Percentiles rank a stretch among this genome's conserved stretches.
Conservation (phyloP, 1,140 invertebrate species). For the Calycopis cecrops region DNA sequence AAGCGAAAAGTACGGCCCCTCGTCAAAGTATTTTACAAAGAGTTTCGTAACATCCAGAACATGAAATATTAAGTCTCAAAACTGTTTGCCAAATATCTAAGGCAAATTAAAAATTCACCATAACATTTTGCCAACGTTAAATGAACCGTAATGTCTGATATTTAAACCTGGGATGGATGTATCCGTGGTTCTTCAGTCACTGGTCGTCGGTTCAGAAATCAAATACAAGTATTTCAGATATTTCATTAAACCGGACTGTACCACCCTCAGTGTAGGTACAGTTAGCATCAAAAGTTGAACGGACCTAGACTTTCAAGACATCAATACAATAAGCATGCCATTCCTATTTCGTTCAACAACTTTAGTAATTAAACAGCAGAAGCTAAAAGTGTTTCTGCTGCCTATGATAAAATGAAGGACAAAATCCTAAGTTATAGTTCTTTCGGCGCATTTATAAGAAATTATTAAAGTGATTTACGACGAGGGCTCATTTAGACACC, state of each 20-base stretch:
- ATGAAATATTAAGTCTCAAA: constrained; percentile 51
- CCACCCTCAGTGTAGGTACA: constrained; percentile 40
- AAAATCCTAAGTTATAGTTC: no score
- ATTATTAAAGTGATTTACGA: neutral
- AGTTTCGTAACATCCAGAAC: constrained; percentile 30
- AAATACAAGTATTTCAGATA: constrained; percentile 63
- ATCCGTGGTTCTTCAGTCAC: constrained; percentile 21
- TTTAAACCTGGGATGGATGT: constrained; percentile 13
- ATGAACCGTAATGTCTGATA: constrained; percentile 19
- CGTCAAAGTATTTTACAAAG: constrained; percentile 30
- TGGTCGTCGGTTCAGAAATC: constrained; percentile 42
- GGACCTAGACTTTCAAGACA: constrained; percentile 14
- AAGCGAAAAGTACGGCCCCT: constrained; percentile 5
- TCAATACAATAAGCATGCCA: no score
- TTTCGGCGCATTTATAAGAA: neutral
- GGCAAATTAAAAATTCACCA: constrained; percentile 53
- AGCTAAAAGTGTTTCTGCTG: no score
- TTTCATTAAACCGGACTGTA: constrained; percentile 54
- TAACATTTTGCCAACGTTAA: constrained; percentile 32
- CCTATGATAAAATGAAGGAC: no score
- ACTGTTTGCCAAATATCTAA: constrained; percentile 52
- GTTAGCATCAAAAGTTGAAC: constrained; percentile 29
- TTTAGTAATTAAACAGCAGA: no score
- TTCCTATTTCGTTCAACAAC: no score
- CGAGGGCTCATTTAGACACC: no score